These are phyloP conservation scores for Montipora foliosa DNA, from an alignment of 64 coral and sea anemone species.

Conservation along the genomic window DNA sequence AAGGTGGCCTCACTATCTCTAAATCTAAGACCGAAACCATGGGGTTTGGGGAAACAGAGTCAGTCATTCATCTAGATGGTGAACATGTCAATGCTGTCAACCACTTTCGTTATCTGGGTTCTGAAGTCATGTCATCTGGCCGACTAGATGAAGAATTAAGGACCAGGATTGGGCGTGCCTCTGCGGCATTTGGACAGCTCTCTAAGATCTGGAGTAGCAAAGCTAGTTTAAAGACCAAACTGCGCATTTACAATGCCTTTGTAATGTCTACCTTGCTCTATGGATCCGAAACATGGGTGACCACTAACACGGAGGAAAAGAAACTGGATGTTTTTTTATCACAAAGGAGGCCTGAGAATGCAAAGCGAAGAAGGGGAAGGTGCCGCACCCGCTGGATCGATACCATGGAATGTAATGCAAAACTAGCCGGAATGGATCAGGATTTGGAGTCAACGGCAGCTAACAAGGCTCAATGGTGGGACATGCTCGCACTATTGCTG, in stretches of 20 bases:
- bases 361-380: too few relatives aligned
- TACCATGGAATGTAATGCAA: too few relatives aligned
- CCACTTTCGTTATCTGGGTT: background rate
- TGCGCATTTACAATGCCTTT: background rate
- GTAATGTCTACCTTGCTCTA: background rate
- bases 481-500: too few relatives aligned
- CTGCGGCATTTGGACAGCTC: background rate
- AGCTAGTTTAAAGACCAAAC: background rate
- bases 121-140: background rate
- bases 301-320: background rate
- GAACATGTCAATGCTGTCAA: background rate
- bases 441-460: too few relatives aligned
- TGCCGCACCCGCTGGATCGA: too few relatives aligned
- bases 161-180: background rate
- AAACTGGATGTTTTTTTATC: background rate
- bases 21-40: background rate
- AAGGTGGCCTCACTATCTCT: background rate
- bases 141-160: background rate
- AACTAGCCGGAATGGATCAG: too few relatives aligned
- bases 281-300: background rate
- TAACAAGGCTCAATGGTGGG: too few relatives aligned
- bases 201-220: background rate
- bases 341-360: too few relatives aligned
- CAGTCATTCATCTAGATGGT: background rate
- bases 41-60: background rate